A percentile compares a stretch with the other conserved stretches of the same genome.
Conservation (phyloP, 2,888 invertebrate species). For the Quadriops clusia region DNA sequence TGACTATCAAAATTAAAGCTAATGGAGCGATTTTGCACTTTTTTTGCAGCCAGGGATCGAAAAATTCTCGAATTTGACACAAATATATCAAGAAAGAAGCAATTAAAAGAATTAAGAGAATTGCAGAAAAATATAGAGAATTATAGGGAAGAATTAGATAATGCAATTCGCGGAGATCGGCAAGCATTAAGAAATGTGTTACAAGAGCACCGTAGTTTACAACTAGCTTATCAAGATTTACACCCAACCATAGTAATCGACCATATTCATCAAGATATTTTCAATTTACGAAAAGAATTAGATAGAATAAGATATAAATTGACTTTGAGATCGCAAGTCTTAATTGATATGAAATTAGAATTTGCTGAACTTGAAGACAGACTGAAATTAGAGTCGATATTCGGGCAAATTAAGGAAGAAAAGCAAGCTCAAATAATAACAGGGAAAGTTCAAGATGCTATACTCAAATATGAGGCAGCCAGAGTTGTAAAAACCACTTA, state of each 20-base stretch:
- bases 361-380: constrained; percentile 43
- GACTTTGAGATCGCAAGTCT: constrained; percentile 46
- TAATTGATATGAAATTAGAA: constrained; percentile 46
- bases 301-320: constrained; percentile 49
- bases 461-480: constrained; percentile 52
- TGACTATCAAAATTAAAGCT: not conserved
- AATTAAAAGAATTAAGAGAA: constrained; percentile 44
- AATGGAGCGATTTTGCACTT: not conserved
- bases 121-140: constrained; percentile 44
- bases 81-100: constrained; percentile 37
- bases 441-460: constrained; percentile 49
- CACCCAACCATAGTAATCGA: constrained; percentile 37
- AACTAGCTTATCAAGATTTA: constrained; percentile 42
- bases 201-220: constrained; percentile 45
- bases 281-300: constrained; percentile 48
- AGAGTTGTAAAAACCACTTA: constrained; percentile 52
- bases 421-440: constrained; percentile 46
- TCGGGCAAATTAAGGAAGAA: constrained; percentile 40
- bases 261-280: constrained; percentile 49
- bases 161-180: constrained; percentile 47
- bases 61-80: constrained; percentile 49
- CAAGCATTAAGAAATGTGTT: constrained; percentile 47
- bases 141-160: constrained; percentile 44
- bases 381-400: constrained; percentile 38
- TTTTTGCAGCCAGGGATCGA: constrained; percentile 43